These are phyloP conservation scores for Volucella inflata DNA, from an alignment of 2,888 invertebrate genomes.

Conservation along the genomic window DNA sequence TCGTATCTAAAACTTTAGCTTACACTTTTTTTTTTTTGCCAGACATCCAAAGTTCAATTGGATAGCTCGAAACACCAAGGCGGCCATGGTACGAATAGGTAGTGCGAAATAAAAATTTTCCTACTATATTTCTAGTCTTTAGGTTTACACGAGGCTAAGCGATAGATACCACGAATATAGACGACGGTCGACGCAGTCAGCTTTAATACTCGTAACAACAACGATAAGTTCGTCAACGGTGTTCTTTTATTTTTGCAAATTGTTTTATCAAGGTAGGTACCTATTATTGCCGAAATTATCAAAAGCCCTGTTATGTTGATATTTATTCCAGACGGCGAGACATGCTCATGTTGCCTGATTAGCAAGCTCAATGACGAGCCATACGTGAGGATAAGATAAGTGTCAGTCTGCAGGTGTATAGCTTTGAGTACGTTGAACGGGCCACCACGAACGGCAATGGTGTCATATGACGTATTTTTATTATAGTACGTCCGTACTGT, in stretches of 20 bases:
- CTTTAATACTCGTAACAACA: constrained; percentile 19
- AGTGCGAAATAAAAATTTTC: constrained; percentile 32
- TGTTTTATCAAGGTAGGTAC: constrained; percentile 30
- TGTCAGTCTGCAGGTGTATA: constrained; percentile 47
- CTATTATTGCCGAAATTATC: constrained; percentile 10
- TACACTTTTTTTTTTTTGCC: constrained; percentile 36
- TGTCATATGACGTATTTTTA: constrained; percentile 56
- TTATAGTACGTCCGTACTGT: constrained; percentile 38
- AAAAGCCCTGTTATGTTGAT: constrained; percentile 22
- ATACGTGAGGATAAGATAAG: constrained; percentile 25
- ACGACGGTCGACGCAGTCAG: neutral
- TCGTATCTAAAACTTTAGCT: constrained; percentile 34
- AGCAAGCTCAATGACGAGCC: constrained; percentile 38
- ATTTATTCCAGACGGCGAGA: constrained; percentile 50
- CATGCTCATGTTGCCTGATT: constrained; percentile 41
- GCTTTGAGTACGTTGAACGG: constrained; percentile 22
- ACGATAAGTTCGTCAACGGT: constrained; percentile 13
- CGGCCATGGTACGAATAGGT: neutral
- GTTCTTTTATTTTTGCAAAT: constrained; percentile 6
- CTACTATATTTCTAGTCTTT: neutral
- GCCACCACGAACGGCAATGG: constrained; percentile 3
- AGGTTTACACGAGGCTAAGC: neutral
- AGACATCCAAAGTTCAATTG: constrained; percentile 75
- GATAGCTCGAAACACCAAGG: constrained; percentile 38
- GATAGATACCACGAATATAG: neutral